phyloP scores from a whole-genome alignment of 2,797 vertebrate genomes.

The Brachyalestes nurse region DNA sequence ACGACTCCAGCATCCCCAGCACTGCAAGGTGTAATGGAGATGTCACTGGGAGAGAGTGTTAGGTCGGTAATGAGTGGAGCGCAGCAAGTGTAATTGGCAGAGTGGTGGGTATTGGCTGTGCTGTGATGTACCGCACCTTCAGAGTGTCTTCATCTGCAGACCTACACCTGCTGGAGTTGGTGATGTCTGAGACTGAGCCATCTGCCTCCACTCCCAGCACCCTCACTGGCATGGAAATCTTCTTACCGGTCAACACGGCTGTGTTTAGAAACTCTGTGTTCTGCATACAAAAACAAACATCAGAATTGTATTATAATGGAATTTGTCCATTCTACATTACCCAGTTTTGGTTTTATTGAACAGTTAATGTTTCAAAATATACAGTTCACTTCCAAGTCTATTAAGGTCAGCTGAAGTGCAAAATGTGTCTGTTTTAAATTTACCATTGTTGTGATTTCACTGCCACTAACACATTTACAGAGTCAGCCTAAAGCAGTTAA shows the following conservation, averaged over 20 bases:
- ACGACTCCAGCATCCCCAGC: slow-evolving; percentile 29
- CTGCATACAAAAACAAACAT: slow-evolving; percentile 66
- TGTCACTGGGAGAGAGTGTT: slow-evolving; percentile 43
- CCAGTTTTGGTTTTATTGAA: neutral
- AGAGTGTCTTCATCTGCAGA: slow-evolving; percentile 85
- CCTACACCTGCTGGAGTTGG: slow-evolving; percentile 84
- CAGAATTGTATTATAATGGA: neutral
- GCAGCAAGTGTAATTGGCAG: slow-evolving; percentile 44
- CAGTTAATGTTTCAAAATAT: neutral
- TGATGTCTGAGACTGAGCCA: slow-evolving; percentile 85
- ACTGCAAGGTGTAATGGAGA: slow-evolving; percentile 49
- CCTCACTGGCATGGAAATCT: slow-evolving; percentile 82
- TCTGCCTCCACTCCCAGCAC: slow-evolving; percentile 87
- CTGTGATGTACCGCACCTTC: slow-evolving; percentile 77
- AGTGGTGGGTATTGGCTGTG: slow-evolving; percentile 17
- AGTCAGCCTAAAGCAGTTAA: no score
- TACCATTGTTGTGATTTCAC: no score
- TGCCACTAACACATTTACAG: no score
- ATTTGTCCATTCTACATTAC: no score
- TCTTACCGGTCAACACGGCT: slow-evolving; percentile 87
- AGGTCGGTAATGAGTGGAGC: slow-evolving; percentile 36
- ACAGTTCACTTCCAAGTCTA: no score
- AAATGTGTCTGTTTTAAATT: no score
- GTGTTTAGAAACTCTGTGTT: slow-evolving; percentile 90
- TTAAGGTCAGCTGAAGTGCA: no score